Evolutionary conservation across 1,140 invertebrate species (phyloP).

Genomic region (Chrysoperla carnea): DNA sequence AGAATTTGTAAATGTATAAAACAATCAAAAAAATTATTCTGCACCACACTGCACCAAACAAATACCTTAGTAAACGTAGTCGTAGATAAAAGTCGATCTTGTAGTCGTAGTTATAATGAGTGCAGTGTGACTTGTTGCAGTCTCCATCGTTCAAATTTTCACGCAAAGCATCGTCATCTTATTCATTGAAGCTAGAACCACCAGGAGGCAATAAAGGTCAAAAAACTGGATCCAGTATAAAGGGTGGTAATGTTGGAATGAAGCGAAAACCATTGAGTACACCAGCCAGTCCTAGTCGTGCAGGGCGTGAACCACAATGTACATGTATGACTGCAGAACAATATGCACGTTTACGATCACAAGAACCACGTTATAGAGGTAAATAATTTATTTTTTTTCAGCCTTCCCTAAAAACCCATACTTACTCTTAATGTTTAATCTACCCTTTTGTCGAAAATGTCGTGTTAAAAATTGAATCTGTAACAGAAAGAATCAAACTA

Average conservation of each 20-base stretch:
- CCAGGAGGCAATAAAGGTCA: slow-evolving; percentile 72
- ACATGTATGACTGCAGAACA: slow-evolving; percentile 91
- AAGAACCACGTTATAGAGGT: slow-evolving; percentile 68
- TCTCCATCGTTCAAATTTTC: slow-evolving; percentile 94
- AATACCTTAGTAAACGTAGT: no score
- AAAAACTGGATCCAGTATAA: slow-evolving; percentile 2
- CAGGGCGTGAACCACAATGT: slow-evolving; percentile 72
- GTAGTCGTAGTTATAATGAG: slow-evolving; percentile 7
- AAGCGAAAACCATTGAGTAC: slow-evolving; percentile 82
- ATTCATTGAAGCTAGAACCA: slow-evolving; percentile 83
- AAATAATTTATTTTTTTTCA: slow-evolving; percentile 11
- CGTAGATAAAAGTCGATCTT: no score
- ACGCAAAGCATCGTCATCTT: slow-evolving; percentile 89
- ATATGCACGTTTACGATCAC: slow-evolving; percentile 62
- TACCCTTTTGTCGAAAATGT: no score
- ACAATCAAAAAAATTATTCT: no score
- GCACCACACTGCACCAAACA: no score
- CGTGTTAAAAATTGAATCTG: no score
- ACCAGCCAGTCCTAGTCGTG: slow-evolving; percentile 78
- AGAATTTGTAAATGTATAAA: no score
- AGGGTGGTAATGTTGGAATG: slow-evolving; percentile 18
- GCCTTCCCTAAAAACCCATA: no score
- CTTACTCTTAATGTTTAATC: no score
- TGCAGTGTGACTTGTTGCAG: slow-evolving; percentile 55
- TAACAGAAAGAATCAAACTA: no score